Conservation (phyloP, 2,113 vertebrate genomes). For the Embiotoca jacksoni region DNA sequence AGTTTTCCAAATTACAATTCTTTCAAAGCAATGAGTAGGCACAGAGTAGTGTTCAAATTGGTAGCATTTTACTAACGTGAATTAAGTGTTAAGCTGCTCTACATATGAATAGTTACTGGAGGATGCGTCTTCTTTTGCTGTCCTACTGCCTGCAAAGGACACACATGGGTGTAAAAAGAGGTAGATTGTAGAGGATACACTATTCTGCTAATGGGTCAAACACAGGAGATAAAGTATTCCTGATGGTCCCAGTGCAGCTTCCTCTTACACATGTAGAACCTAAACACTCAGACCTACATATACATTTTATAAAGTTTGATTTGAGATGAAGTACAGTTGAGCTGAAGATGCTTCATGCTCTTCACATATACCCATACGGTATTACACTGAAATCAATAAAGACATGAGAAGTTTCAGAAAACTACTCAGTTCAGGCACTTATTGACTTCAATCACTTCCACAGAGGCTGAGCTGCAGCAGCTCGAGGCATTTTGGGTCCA, state of each 20-base stretch:
- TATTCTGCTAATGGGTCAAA: slow-evolving; percentile 32
- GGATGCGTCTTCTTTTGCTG: slow-evolving; percentile 33
- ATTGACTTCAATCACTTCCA: slow-evolving; percentile 78
- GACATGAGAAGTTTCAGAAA: neutral
- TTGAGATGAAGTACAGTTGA: slow-evolving; percentile 22
- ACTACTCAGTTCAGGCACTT: neutral
- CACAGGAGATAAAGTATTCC: slow-evolving; percentile 3
- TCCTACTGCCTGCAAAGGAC: slow-evolving; percentile 82
- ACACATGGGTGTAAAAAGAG: slow-evolving; percentile 71
- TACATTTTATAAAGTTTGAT: slow-evolving; percentile 15
- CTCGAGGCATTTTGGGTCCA: slow-evolving; percentile 76
- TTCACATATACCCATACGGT: slow-evolving; percentile 19
- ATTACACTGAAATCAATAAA: slow-evolving; percentile 22
- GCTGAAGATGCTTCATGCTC: slow-evolving; percentile 7
- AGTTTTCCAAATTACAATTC: slow-evolving; percentile 6
- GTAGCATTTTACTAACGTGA: slow-evolving; percentile 12
- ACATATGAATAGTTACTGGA: slow-evolving; percentile 14
- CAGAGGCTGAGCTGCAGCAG: slow-evolving; percentile 71
- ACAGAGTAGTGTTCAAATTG: slow-evolving; percentile 14
- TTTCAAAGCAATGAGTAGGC: slow-evolving; percentile 19
- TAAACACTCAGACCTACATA: slow-evolving; percentile 17
- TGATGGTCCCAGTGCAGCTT: slow-evolving; percentile 25
- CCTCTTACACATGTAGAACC: slow-evolving; percentile 17
- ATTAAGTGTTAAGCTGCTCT: slow-evolving; percentile 23
- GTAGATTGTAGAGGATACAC: slow-evolving; percentile 73